phyloP scores from a whole-genome alignment of 92 coral and sea anemone genomes.

The Virgularia gustaviana region DNA sequence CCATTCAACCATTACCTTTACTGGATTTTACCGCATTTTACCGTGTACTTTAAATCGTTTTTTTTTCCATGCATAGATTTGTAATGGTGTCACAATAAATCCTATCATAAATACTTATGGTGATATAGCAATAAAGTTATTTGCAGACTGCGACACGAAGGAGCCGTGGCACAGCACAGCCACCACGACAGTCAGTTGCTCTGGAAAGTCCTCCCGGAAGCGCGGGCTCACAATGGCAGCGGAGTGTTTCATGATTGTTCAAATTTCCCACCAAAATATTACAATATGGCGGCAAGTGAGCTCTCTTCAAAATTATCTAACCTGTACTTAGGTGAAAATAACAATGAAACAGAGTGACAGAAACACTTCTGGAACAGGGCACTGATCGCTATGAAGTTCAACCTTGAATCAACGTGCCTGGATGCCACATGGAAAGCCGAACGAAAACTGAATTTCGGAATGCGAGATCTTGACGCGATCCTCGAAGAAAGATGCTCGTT shows the following conservation, averaged over 20 bases:
- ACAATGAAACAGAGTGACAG: conserved; percentile 32
- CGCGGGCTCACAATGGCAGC: conserved; percentile 10
- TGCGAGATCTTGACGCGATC: conserved; percentile 34
- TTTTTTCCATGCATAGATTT: too few species aligned
- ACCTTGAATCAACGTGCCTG: conserved; percentile 21
- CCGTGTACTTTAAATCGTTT: too few species aligned
- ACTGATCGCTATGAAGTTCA: conserved; percentile 39
- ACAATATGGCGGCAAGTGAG: background rate
- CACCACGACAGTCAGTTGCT: conserved; percentile 29
- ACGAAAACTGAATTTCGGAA: conserved; percentile 40
- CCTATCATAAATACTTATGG: too few species aligned
- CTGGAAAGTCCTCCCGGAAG: conserved; percentile 3
- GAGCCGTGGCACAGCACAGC: too few species aligned
- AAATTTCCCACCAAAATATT: background rate
- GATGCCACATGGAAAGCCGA: conserved; percentile 7
- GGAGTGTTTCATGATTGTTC: background rate
- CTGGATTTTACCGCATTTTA: too few species aligned
- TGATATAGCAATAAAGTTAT: too few species aligned
- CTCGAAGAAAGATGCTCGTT: conserved; percentile 33
- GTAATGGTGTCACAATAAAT: too few species aligned
- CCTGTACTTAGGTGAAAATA: background rate
- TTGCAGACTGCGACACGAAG: too few species aligned
- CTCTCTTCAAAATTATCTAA: background rate
- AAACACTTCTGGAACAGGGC: conserved; percentile 37
- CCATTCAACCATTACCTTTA: too few species aligned